A percentile compares a stretch with the other conserved stretches of the same genome.
Evolutionary conservation across 1,140 invertebrate species (phyloP).

Genomic region (Drosophila nebulosa): DNA sequence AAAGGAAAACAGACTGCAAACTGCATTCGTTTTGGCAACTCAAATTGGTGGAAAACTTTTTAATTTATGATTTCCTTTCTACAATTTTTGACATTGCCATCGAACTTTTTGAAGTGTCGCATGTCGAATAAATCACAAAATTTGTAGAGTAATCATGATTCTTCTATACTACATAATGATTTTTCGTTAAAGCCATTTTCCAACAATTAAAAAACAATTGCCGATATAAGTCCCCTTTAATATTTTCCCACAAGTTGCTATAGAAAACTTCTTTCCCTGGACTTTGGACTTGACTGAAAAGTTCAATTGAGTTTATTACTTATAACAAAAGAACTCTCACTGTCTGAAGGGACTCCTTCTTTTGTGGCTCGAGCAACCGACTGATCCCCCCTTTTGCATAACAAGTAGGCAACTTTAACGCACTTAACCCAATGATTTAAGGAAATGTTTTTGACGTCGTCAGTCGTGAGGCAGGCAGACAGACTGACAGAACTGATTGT

Average conservation of each 20-base stretch:
- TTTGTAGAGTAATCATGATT: too few relatives aligned
- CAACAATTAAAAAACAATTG: too few relatives aligned
- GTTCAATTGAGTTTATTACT: slow-evolving; percentile 30
- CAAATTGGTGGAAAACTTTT: too few relatives aligned
- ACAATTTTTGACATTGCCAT: too few relatives aligned
- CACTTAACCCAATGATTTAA: slow-evolving; percentile 60
- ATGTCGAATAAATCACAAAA: too few relatives aligned
- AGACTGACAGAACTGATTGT: background rate
- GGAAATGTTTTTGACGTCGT: slow-evolving; percentile 65
- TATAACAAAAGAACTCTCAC: slow-evolving; percentile 4
- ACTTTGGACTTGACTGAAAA: slow-evolving; percentile 22
- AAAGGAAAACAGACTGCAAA: too few relatives aligned
- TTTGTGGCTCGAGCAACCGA: background rate
- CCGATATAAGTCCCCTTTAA: background rate
- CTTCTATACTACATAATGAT: too few relatives aligned
- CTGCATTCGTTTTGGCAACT: too few relatives aligned
- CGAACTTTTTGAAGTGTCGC: too few relatives aligned
- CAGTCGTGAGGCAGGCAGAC: slow-evolving; percentile 22
- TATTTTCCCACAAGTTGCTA: background rate
- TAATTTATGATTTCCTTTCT: too few relatives aligned
- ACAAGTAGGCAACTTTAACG: slow-evolving; percentile 53
- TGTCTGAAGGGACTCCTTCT: slow-evolving; percentile 15
- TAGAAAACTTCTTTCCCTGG: background rate
- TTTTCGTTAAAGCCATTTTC: too few relatives aligned
- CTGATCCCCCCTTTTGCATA: slow-evolving; percentile 49